A percentile compares a stretch with the other conserved stretches of the same genome.
These are phyloP conservation scores for Caiman crocodilus DNA, from an alignment of 2,797 vertebrate species.

Conservation along the genomic window DNA sequence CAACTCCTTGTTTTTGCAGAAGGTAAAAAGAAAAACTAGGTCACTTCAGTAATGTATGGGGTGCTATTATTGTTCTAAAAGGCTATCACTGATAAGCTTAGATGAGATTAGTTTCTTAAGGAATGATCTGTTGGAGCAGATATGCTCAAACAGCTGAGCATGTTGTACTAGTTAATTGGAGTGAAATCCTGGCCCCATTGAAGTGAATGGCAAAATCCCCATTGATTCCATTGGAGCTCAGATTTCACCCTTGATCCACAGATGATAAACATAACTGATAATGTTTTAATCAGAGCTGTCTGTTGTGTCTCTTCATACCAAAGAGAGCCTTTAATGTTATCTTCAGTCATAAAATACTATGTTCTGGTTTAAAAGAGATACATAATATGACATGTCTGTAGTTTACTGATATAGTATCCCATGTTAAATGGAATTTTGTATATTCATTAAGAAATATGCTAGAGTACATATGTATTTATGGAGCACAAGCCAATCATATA, in stretches of 20 bases:
- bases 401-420: not conserved
- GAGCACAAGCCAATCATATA: not conserved
- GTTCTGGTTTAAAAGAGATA: not conserved
- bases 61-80: conserved; percentile 36
- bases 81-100: not conserved
- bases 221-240: not conserved
- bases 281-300: not conserved
- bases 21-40: conserved; percentile 29
- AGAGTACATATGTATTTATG: not conserved
- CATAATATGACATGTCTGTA: not conserved
- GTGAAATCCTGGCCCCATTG: accelerated
- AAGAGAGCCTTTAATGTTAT: not conserved
- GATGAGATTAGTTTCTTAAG: not conserved
- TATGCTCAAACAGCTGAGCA: not conserved
- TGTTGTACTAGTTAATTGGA: not conserved
- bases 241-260: not conserved
- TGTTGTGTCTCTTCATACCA: not conserved
- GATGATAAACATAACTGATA: not conserved
- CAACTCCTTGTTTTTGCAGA: conserved; percentile 1
- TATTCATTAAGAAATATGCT: not conserved
- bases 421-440: not conserved
- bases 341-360: accelerated
- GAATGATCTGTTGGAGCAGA: not conserved
- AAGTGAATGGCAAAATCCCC: not conserved
- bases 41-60: not conserved